Conservation (phyloP, 2,888 invertebrate species). For the Scrobipalpa atriplicella region DNA sequence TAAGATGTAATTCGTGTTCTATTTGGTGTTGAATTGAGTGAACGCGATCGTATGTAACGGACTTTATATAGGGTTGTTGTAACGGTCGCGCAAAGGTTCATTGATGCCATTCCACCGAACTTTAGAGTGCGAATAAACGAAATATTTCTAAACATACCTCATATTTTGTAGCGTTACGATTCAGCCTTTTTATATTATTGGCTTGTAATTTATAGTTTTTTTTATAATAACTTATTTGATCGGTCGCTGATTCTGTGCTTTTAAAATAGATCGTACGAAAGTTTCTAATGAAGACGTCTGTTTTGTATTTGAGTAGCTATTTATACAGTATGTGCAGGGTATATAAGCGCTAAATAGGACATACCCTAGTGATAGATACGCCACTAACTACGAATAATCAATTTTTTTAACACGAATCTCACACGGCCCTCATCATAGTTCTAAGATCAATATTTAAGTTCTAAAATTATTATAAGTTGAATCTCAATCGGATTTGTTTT, state of each 20-base stretch:
- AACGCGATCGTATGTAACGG: neutral
- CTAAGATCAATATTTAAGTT: neutral
- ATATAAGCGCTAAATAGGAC: slow-evolving; percentile 43
- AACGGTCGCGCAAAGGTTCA: slow-evolving; percentile 25
- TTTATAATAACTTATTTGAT: slow-evolving; percentile 39
- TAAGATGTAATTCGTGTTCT: slow-evolving; percentile 31
- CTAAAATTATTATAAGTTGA: neutral
- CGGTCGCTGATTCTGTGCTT: slow-evolving; percentile 48
- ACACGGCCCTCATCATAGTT: slow-evolving; percentile 13
- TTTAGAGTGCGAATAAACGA: slow-evolving; percentile 37
- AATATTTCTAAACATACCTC: slow-evolving; percentile 70
- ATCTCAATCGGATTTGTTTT: neutral
- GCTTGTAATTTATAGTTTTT: slow-evolving; percentile 52
- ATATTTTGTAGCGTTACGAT: slow-evolving; percentile 70
- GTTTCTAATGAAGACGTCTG: slow-evolving; percentile 49
- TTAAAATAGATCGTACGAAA: slow-evolving; percentile 37
- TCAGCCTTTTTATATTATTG: slow-evolving; percentile 54
- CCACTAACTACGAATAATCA: slow-evolving; percentile 15
- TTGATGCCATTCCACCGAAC: slow-evolving; percentile 56
- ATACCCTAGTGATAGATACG: slow-evolving; percentile 27
- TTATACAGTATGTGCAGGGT: slow-evolving; percentile 60
- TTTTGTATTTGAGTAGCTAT: slow-evolving; percentile 51
- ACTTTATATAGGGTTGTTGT: neutral
- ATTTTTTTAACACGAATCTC: slow-evolving; percentile 19
- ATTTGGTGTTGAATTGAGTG: neutral